These are phyloP conservation scores for Sebastes cheni DNA, from an alignment of 2,797 vertebrate species.

Conservation along the genomic window DNA sequence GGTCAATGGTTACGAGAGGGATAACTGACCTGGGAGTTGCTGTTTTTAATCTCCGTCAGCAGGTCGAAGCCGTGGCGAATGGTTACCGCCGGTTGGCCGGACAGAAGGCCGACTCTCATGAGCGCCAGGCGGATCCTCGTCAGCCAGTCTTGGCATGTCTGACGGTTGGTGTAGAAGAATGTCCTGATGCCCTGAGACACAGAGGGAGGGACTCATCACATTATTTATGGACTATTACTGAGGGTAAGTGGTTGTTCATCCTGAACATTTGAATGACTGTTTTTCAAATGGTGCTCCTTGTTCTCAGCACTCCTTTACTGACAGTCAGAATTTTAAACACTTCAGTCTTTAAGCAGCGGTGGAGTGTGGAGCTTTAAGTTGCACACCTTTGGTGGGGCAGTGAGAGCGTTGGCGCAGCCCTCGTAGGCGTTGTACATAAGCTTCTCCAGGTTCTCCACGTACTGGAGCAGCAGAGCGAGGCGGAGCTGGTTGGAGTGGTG, in stretches of 20 bases:
- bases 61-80: constrained; percentile 97
- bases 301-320: background rate
- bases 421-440: constrained; percentile 99
- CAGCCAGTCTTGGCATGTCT: constrained; percentile 98
- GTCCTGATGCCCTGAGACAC: constrained; percentile 87
- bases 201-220: accelerated
- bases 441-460: constrained; percentile 96
- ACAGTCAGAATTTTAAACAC: background rate
- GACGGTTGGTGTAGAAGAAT: constrained; percentile 97
- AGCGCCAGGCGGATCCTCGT: constrained; percentile 95
- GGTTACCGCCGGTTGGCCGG: constrained; percentile 97
- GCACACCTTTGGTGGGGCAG: constrained; percentile 95
- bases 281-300: too few relatives aligned
- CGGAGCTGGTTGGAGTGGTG: constrained; percentile 95
- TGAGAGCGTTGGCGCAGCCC: constrained; percentile 96
- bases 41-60: constrained; percentile 94
- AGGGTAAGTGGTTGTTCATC: background rate
- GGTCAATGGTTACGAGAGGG: background rate
- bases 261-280: background rate
- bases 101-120: constrained; percentile 96
- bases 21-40: constrained; percentile 86
- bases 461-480: constrained; percentile 95
- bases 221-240: background rate
- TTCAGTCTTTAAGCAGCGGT: background rate
- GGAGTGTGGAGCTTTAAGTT: background rate